Evolutionary conservation across 2,113 vertebrate species (phyloP).

Genomic region (Bos javanicus): DNA sequence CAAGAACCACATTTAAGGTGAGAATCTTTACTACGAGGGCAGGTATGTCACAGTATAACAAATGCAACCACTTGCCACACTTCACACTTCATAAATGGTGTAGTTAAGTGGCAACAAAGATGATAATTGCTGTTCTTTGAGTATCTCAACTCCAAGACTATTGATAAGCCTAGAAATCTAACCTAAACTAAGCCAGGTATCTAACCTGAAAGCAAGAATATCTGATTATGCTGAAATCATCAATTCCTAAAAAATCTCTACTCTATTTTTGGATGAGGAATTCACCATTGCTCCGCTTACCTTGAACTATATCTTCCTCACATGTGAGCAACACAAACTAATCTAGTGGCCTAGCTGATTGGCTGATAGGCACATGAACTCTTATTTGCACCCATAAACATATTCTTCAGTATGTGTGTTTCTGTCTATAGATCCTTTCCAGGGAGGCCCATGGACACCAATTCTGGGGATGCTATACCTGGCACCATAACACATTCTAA

Average conservation of each 20-base stretch:
- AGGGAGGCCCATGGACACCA: not conserved
- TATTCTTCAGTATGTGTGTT: not conserved
- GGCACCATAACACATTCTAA: not conserved
- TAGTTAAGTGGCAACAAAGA: not conserved
- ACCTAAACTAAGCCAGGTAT: not conserved
- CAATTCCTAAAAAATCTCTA: not conserved
- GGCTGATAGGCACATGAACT: not conserved
- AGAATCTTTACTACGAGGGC: not conserved
- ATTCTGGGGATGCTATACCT: not conserved
- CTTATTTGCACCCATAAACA: not conserved
- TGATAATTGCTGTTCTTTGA: not conserved
- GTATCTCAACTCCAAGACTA: not conserved
- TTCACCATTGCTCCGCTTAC: not conserved
- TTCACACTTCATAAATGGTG: not conserved
- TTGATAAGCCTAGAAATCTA: not conserved
- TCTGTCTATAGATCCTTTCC: not conserved
- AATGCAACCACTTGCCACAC: not conserved
- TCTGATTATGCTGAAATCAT: not conserved
- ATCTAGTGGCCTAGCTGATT: not conserved
- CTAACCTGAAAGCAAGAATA: not conserved
- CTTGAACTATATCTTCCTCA: not conserved
- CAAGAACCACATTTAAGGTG: not conserved
- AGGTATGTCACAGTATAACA: not conserved
- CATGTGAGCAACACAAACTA: not conserved
- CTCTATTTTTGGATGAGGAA: not conserved